Base-by-base conservation (phyloP, 2,888 invertebrate genomes). In the Atethmia centrago region DNA sequence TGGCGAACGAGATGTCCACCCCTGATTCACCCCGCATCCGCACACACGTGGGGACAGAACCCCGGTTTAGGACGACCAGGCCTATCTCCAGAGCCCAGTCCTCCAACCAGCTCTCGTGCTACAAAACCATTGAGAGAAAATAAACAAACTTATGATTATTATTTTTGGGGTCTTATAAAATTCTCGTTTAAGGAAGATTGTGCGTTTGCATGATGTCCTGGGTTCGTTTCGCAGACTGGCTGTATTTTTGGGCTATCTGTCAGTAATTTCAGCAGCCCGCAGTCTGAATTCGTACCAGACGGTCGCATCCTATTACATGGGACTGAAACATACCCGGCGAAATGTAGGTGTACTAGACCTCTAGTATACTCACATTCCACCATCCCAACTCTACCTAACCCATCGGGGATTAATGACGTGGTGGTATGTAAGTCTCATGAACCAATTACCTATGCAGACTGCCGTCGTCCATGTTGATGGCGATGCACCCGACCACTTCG, bases 391-490 rank as follows among this genome's bases (percentile, higher is more conserved):
- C 8, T 21, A 2, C 12, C 19, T 25, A 19, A 28, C 3, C 25
- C 19, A 21, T 21, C 14, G 8, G 0, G 8, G 1, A 19, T 21
- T 21, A 63, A 19, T 3, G 19, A 8, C 5, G 8, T 21, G 21
- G 14, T 36, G 3, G 8, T 9, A 10, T n/a, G 16, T 31, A 31
- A 51, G 16, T n/a, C 16, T 56, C 64, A 19, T n/a, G 10, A 58
- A 64, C 31, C 19, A 58, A 31, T 53, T 67, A 99, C 92, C 99
- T 97, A 95, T 99, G 99, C 70, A 99, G 97, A 14, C 98, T 98
- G 40, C 99, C 99, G 92, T 99, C 99, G 91, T 99, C 99, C 87
- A 99, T 97, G 88, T 98, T 98, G 63, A 99, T 94, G 0, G 99
- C 99, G 53, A 99, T 97, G 0, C 99, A 98, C 12, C 99, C 99